Base-by-base conservation (phyloP, 2,113 vertebrate species). In the Tragelaphus scriptus region DNA sequence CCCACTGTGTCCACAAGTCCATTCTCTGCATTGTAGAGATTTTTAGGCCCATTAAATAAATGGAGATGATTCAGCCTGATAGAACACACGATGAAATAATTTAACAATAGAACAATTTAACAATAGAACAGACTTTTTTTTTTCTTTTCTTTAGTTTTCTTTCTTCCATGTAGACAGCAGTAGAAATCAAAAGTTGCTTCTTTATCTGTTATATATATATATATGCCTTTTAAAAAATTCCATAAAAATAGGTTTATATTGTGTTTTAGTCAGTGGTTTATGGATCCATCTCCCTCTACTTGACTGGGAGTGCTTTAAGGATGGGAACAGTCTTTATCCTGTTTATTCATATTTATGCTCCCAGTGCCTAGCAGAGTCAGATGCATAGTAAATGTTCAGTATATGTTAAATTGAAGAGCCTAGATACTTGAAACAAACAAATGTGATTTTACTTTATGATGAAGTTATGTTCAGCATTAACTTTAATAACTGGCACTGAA, bases 361-460 rank as follows among this genome's bases (percentile, higher is more conserved):
- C 85, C 44, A 84, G 51, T 75, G 25, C 30, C 49, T 86, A 36
- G 5, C 17, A 58, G 30, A 85, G 30, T 51, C 77, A 51, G 55
- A 65, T 53, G 23, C 55, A 44, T 21, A 58, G 36, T 95, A 86
- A 55, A 77, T 93, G 61, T 91, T 93, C 87, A 79, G n/a, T 84
- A 82, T 68, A 77, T 92, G 61, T 94, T 61, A 89, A 89, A 71
- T 25, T 25, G 36, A 90, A 84, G 56, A 71, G 79, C 36, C 61
- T 61, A 47, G 56, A 84, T 13, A 63, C 91, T 93, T 77, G 71
- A 81, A 98, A 21, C 23, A 59, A 91, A 94, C 65, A 82, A 95
- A 94, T 56, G 63, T 77, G 13, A 93, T 93, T 93, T 97, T 89
- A 86, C 77, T 94, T 95, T 95, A 94, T 94, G 93, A 71, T 88